phyloP scores from a whole-genome alignment of 2,113 vertebrate genomes.

The Phocoena sinus region DNA sequence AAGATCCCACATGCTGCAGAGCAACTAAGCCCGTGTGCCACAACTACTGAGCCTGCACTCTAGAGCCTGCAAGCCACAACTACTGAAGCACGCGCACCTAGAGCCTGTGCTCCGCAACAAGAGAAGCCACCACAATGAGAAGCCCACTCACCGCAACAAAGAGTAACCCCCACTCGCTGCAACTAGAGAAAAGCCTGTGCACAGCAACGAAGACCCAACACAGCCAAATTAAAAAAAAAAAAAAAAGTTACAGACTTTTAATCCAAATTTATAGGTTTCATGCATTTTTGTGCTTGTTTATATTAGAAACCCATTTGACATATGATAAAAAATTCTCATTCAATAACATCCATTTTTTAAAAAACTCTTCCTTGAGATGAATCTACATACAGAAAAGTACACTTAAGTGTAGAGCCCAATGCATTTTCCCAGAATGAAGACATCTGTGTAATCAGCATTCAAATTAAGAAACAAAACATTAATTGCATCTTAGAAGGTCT shows the following conservation, averaged over 20 bases:
- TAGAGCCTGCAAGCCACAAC: too few species aligned
- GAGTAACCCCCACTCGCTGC: too few species aligned
- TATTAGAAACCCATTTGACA: background rate
- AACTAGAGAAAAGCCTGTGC: too few species aligned
- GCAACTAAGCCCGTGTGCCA: too few species aligned
- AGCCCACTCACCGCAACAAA: rapidly evolving
- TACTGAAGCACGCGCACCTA: too few species aligned
- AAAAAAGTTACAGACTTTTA: background rate
- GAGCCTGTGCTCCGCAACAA: too few species aligned
- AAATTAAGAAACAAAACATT: background rate
- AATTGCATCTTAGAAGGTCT: background rate
- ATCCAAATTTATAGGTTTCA: background rate
- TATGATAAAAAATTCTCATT: background rate
- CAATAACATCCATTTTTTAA: background rate
- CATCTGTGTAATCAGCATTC: background rate
- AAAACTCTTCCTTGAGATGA: background rate
- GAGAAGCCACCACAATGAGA: too few species aligned
- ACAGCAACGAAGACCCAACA: too few species aligned
- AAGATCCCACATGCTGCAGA: too few species aligned
- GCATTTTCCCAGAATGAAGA: background rate
- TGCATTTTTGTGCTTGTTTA: background rate
- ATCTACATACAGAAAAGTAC: background rate
- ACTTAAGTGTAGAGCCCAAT: background rate
- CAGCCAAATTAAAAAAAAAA: too few species aligned
- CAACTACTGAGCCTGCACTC: too few species aligned